Base-by-base conservation (phyloP, 1,140 invertebrate genomes). In the Aricia agestis region DNA sequence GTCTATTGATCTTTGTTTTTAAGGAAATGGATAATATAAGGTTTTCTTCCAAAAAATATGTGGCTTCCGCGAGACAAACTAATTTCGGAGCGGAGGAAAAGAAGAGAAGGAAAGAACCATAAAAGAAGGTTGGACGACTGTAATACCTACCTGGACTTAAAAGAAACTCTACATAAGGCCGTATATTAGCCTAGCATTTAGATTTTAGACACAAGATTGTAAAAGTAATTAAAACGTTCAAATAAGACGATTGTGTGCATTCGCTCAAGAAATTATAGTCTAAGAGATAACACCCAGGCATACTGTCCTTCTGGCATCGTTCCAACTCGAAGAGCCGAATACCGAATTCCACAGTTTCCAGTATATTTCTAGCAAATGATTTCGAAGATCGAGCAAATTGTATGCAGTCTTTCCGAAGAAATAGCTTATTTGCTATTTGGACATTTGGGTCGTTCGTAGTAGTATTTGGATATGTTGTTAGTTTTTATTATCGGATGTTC, bases 211-310 rank as follows among this genome's bases (percentile, higher is more conserved):
- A 36, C 45, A 52, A 52, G 11, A 52, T 4, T 36, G 73, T 74
- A 67, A 73, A 69, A 31, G 32, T 25, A 66, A 59, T 59, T 70
- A 66, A 66, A 66, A 36, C 63, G 19, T 25, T 25, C 13, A 52
- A 13, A 36, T 36, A 9, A 36, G 9, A 52, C 45, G 13, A 11
- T 52, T 15, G 13, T 15, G 10, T 15, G 11, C 45, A 52, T 52
- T 52, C 11, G 45, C 45, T 15, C 3, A 52, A 52, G 45, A 52
- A 52, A 52, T 52, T 52, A 52, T 52, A 52, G 45, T 52, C 11
- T 52, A 52, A 15, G 45, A 52, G 45, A 52, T 52, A 52, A 52
- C 45, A 52, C 11, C 45, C 45, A 36, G 36, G 36, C 36, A 9
- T 9, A 11, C 45, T 15, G 45, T 52, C 45, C 45, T 15, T 13